Evolutionary conservation across 2,888 invertebrate species (phyloP).

Genomic region (Cataglyphis albicans): DNA sequence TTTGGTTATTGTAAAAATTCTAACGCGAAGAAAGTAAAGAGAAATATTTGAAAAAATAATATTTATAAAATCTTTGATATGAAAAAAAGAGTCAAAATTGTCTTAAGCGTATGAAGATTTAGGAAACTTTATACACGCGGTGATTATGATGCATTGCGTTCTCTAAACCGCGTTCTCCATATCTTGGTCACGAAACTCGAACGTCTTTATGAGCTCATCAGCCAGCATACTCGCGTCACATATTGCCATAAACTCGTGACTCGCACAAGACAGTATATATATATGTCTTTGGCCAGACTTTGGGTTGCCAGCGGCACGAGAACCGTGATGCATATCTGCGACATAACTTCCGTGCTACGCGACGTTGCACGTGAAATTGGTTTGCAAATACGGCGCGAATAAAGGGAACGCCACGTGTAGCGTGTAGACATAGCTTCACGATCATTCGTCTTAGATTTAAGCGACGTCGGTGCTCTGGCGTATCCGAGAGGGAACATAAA

Average conservation of each 20-base stretch:
- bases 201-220: neutral
- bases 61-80: neutral
- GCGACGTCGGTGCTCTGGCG: constrained; percentile 64
- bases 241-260: constrained; percentile 23
- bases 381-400: constrained; percentile 74
- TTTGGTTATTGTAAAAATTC: neutral
- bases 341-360: constrained; percentile 60
- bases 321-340: constrained; percentile 61
- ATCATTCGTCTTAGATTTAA: constrained; percentile 76
- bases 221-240: neutral
- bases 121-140: neutral
- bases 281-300: constrained; percentile 46
- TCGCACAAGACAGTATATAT: constrained; percentile 51
- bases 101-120: neutral
- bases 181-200: neutral
- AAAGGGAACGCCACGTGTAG: constrained; percentile 66
- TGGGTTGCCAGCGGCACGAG: constrained; percentile 46
- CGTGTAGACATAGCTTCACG: constrained; percentile 65
- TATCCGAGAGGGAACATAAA: constrained; percentile 41
- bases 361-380: constrained; percentile 72
- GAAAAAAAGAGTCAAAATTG: neutral
- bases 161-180: neutral
- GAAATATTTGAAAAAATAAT: neutral
- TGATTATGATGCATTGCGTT: neutral
- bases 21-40: neutral